A percentile compares a stretch with the other conserved stretches of the same genome.
phyloP scores from a whole-genome alignment of 2,888 invertebrate genomes.

The Spilosoma lubricipeda region DNA sequence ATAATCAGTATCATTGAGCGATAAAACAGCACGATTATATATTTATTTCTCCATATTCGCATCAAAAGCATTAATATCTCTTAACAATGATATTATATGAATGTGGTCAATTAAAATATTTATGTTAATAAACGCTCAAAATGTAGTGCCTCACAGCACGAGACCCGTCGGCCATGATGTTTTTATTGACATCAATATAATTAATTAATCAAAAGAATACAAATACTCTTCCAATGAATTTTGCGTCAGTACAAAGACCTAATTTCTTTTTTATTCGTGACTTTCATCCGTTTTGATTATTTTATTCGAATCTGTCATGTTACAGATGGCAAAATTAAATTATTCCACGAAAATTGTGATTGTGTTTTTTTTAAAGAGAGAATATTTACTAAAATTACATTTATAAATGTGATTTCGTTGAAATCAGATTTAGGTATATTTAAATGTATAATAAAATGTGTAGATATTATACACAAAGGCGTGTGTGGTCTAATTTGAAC shows the following conservation, averaged over 20 bases:
- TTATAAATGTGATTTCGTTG: background rate
- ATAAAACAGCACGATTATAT: constrained; percentile 56
- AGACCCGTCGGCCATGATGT: constrained; percentile 69
- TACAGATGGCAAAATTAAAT: constrained; percentile 3
- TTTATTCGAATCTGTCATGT: constrained; percentile 25
- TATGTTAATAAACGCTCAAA: constrained; percentile 73
- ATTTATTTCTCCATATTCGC: constrained; percentile 46
- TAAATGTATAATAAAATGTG: background rate
- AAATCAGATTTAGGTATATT: background rate
- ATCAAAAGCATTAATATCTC: constrained; percentile 55
- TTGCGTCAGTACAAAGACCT: constrained; percentile 51
- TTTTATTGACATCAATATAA: constrained; percentile 60
- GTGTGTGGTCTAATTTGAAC: no score
- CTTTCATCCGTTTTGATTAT: constrained; percentile 31
- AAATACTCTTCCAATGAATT: constrained; percentile 63
- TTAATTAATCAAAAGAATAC: constrained; percentile 78
- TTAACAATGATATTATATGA: constrained; percentile 58
- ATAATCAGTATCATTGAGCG: constrained; percentile 56
- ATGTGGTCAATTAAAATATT: constrained; percentile 77
- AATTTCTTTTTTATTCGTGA: constrained; percentile 34
- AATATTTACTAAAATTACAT: background rate
- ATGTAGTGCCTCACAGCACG: constrained; percentile 56
- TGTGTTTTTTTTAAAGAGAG: background rate
- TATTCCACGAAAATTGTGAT: background rate
- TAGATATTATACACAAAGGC: background rate